These are phyloP conservation scores for Castor canadensis DNA, from an alignment of 2,113 vertebrate genomes.

Conservation along the genomic window DNA sequence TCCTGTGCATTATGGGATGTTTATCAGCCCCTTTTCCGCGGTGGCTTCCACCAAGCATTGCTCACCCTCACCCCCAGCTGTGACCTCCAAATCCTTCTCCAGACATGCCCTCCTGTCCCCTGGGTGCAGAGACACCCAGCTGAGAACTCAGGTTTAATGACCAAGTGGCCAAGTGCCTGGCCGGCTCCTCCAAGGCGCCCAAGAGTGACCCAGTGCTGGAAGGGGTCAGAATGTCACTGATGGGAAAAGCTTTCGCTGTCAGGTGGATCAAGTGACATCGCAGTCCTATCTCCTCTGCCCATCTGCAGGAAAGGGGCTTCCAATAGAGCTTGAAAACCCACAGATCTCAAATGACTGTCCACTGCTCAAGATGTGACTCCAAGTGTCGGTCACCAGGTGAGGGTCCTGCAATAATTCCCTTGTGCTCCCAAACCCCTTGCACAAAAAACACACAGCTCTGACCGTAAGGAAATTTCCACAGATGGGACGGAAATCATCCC, in stretches of 20 bases:
- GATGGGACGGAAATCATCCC: not conserved
- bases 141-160: not conserved
- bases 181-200: not conserved
- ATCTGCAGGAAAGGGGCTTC: too few relatives aligned
- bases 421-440: not conserved
- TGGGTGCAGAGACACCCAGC: not conserved
- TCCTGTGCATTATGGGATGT: too few relatives aligned
- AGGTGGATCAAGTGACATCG: not conserved
- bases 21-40: too few relatives aligned
- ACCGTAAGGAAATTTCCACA: constrained; percentile 25
- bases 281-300: too few relatives aligned
- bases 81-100: not conserved
- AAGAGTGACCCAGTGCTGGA: not conserved
- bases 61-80: too few relatives aligned
- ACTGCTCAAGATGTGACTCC: not conserved
- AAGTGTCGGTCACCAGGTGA: not conserved
- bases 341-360: not conserved
- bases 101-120: not conserved
- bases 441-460: not conserved
- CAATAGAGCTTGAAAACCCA: not conserved
- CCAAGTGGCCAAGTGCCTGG: too few relatives aligned
- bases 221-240: not conserved
- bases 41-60: too few relatives aligned
- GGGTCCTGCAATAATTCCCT: not conserved
- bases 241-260: not conserved